phyloP scores from a whole-genome alignment of 92 coral and sea anemone species.

The Parazoanthus atlanticus region DNA sequence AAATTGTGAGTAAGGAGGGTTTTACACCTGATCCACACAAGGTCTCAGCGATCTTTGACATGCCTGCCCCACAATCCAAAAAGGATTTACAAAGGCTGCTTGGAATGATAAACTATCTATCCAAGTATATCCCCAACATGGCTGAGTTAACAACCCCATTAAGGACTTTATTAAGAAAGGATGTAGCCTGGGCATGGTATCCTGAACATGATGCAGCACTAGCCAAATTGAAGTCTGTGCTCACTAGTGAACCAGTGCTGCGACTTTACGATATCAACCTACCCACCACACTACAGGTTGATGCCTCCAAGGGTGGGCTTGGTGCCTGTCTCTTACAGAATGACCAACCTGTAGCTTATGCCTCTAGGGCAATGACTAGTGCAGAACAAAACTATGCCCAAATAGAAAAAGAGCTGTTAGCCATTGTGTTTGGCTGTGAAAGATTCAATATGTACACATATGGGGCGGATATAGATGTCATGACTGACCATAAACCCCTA shows the following conservation, averaged over 20 bases:
- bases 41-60: constrained; percentile 55
- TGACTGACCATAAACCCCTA: constrained; percentile 57
- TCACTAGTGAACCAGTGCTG: constrained; percentile 55
- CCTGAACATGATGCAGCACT: constrained; percentile 34
- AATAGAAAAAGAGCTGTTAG: no score
- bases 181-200: constrained; percentile 38
- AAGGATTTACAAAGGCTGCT: constrained; percentile 55
- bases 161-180: constrained; percentile 30
- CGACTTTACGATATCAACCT: constrained; percentile 49
- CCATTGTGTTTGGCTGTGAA: no score
- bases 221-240: constrained; percentile 33
- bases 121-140: constrained; percentile 58
- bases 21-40: constrained; percentile 65
- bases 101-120: constrained; percentile 63
- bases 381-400: constrained; percentile 35
- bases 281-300: constrained; percentile 65
- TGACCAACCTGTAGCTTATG: constrained; percentile 47
- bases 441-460: no score
- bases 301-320: constrained; percentile 61
- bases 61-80: constrained; percentile 57
- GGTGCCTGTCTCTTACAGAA: constrained; percentile 67
- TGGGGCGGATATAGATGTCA: constrained; percentile 35
- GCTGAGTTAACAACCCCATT: constrained; percentile 36
- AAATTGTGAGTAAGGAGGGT: constrained; percentile 42
- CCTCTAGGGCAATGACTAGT: constrained; percentile 39